These are phyloP conservation scores for Eupithecia inturbata DNA, from an alignment of 2,888 invertebrate species.

Conservation along the genomic window DNA sequence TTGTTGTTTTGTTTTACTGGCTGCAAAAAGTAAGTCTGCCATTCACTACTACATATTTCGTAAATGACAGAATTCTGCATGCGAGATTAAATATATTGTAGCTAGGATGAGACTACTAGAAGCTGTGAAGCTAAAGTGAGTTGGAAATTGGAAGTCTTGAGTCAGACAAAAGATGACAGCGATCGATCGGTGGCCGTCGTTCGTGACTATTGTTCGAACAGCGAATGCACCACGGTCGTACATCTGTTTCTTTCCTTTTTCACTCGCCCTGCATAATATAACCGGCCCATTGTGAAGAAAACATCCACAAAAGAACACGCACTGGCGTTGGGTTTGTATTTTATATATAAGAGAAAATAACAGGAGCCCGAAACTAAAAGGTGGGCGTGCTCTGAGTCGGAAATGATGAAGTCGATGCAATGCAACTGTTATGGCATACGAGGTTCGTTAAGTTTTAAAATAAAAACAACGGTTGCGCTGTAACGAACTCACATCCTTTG, in stretches of 20 bases:
- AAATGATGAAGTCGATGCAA: conserved; percentile 79
- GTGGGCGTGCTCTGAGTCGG: conserved; percentile 77
- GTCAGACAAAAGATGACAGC: conserved; percentile 71
- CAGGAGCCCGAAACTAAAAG: conserved; percentile 70
- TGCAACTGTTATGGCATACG: conserved; percentile 83
- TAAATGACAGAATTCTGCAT: conserved; percentile 43
- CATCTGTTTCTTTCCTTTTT: conserved; percentile 83
- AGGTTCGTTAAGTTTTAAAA: conserved; percentile 75
- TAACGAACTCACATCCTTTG: conserved; percentile 51
- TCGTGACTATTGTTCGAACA: conserved; percentile 78
- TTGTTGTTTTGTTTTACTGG: neutral
- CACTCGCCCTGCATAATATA: conserved; percentile 78
- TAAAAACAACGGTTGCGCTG: conserved; percentile 63
- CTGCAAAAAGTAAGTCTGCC: neutral
- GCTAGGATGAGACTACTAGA: neutral
- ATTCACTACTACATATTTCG: neutral
- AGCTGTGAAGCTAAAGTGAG: conserved; percentile 2
- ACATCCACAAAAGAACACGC: conserved; percentile 81
- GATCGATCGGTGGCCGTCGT: conserved; percentile 70
- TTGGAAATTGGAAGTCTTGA: conserved; percentile 52
- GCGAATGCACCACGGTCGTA: conserved; percentile 74
- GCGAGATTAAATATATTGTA: neutral
- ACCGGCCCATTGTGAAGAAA: conserved; percentile 77
- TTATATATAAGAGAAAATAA: conserved; percentile 79
- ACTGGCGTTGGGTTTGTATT: conserved; percentile 67